Conservation (phyloP, 2,888 invertebrate species). For the Drosophila prolongata region DNA sequence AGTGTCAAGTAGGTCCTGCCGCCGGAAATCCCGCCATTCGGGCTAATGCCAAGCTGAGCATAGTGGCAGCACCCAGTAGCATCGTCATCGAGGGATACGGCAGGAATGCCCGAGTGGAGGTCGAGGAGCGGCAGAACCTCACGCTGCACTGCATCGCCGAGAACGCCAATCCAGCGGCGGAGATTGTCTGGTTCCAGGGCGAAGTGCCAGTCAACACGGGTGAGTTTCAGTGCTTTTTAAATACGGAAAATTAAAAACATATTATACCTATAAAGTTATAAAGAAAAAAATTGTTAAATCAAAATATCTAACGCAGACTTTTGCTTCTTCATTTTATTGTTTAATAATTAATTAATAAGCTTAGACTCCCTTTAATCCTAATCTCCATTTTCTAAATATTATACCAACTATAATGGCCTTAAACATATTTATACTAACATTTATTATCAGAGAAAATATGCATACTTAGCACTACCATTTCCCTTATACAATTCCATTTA, state of each 20-base stretch:
- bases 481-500: too few species aligned
- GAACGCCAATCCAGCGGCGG: slow-evolving; percentile 83
- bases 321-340: too few species aligned
- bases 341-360: too few species aligned
- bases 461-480: too few species aligned
- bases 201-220: slow-evolving; percentile 75
- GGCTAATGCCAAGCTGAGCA: slow-evolving; percentile 94
- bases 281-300: not conserved
- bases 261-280: not conserved
- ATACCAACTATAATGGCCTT: too few species aligned
- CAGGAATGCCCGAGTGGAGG: slow-evolving; percentile 82
- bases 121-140: slow-evolving; percentile 81
- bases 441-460: too few species aligned
- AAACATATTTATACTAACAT: too few species aligned
- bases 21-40: slow-evolving; percentile 92
- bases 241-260: not conserved
- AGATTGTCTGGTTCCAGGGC: slow-evolving; percentile 81
- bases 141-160: slow-evolving; percentile 81
- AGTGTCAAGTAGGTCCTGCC: slow-evolving; percentile 97
- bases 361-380: too few species aligned
- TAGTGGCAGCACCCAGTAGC: slow-evolving; percentile 82
- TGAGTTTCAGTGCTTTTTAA: slow-evolving; percentile 22
- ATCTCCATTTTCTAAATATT: too few species aligned
- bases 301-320: too few species aligned
- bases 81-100: slow-evolving; percentile 82